Percentiles rank a stretch among this genome's conserved stretches.
Conservation (phyloP, 2,113 vertebrate genomes). For the Paraplagusia blochii region DNA sequence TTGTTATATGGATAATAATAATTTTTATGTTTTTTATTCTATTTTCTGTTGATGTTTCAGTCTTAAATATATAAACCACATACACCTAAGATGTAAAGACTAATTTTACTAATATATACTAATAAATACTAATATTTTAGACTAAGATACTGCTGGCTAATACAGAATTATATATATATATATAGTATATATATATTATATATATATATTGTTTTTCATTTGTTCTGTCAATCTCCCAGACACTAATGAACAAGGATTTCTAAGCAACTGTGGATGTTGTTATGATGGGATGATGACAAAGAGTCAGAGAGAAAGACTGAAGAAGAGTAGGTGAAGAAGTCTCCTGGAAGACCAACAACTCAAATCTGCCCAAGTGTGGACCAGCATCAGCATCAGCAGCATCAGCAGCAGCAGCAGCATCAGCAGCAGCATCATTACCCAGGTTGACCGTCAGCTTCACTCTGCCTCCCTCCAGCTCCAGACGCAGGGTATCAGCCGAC, state of each 20-base stretch:
- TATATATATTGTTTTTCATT: too few species aligned
- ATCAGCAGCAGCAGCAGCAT: slow-evolving; percentile 10
- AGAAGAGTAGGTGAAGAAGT: slow-evolving; percentile 30
- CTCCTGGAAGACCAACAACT: slow-evolving; percentile 40
- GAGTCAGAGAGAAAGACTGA: slow-evolving; percentile 43
- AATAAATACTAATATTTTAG: too few species aligned
- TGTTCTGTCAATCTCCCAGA: too few species aligned
- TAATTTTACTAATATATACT: too few species aligned
- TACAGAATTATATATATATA: too few species aligned
- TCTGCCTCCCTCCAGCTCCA: slow-evolving; percentile 90
- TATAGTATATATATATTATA: too few species aligned
- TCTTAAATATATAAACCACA: too few species aligned
- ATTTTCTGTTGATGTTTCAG: too few species aligned
- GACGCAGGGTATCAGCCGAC: slow-evolving; percentile 90
- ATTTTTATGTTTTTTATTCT: too few species aligned
- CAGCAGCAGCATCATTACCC: slow-evolving; percentile 76
- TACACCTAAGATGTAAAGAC: too few species aligned
- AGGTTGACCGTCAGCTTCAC: slow-evolving; percentile 95
- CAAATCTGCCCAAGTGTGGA: slow-evolving; percentile 15
- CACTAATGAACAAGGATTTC: slow-evolving; percentile 22
- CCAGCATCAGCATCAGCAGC: slow-evolving; percentile 2
- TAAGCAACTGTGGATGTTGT: slow-evolving; percentile 50
- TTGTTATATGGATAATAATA: too few species aligned
- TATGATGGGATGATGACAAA: slow-evolving; percentile 34
- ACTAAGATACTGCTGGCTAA: too few species aligned